These are phyloP conservation scores for Virgularia gustaviana DNA, from an alignment of 92 coral and sea anemone genomes.

Conservation along the genomic window DNA sequence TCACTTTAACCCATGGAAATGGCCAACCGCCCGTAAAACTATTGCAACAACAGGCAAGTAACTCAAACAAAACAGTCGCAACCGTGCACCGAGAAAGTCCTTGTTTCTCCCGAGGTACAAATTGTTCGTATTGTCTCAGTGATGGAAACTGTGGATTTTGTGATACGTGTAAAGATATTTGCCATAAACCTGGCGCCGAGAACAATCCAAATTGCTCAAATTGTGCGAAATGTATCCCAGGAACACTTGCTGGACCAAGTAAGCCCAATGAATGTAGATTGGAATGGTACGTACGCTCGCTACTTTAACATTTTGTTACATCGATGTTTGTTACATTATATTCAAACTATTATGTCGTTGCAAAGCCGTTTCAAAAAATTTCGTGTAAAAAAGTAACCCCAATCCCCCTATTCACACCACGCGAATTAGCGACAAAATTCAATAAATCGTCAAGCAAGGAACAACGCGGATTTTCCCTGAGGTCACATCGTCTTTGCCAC, in stretches of 20 bases:
- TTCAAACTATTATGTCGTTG: no score
- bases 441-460: no score
- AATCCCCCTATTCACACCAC: no score
- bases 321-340: no score
- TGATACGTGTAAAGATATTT: slow-evolving; percentile 91
- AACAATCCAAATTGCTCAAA: slow-evolving; percentile 85
- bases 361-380: background rate
- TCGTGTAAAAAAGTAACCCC: background rate
- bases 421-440: no score
- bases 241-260: slow-evolving; percentile 83
- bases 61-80: slow-evolving; percentile 23
- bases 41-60: background rate
- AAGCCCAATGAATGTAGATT: slow-evolving; percentile 84
- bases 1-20: background rate
- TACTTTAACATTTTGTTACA: no score
- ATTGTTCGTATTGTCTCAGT: slow-evolving; percentile 90
- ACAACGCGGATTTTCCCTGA: no score
- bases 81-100: slow-evolving; percentile 48
- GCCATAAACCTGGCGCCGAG: slow-evolving; percentile 83
- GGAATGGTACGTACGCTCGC: slow-evolving; percentile 70
- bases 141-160: slow-evolving; percentile 99
- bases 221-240: slow-evolving; percentile 96
- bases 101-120: slow-evolving; percentile 77
- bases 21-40: slow-evolving; percentile 16
- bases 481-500: no score